Evolutionary conservation across 2,888 invertebrate species (phyloP).

Genomic region (Sicus ferrugineus): DNA sequence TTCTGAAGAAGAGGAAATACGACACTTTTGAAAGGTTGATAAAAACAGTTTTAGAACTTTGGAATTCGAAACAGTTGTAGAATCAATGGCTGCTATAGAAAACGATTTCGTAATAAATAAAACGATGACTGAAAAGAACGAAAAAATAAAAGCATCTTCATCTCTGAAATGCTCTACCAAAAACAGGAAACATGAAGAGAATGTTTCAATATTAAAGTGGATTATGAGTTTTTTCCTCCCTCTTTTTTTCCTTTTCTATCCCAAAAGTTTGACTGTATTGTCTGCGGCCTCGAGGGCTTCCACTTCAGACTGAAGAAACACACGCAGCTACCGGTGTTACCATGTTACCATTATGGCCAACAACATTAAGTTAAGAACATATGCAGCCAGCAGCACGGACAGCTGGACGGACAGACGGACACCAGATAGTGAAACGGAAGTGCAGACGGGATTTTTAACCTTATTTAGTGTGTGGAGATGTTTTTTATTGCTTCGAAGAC

Average conservation of each 20-base stretch:
- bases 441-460: slow-evolving; percentile 23
- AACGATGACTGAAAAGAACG: too few relatives aligned
- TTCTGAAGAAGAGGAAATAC: too few relatives aligned
- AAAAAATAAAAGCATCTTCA: background rate
- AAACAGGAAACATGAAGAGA: too few relatives aligned
- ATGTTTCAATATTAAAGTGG: background rate
- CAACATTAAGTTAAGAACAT: background rate
- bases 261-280: background rate
- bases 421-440: background rate
- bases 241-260: background rate
- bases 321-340: slow-evolving; percentile 30
- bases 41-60: too few relatives aligned
- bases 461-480: slow-evolving; percentile 28
- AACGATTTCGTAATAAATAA: too few relatives aligned
- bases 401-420: background rate
- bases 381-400: background rate
- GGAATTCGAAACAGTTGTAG: too few relatives aligned
- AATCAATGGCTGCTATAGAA: too few relatives aligned
- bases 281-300: slow-evolving; percentile 21
- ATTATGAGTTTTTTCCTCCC: background rate
- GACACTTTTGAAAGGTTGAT: too few relatives aligned
- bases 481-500: background rate
- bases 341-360: slow-evolving; percentile 16
- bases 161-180: too few relatives aligned
- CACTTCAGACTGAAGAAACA: slow-evolving; percentile 30